These are phyloP conservation scores for Oncorhynchus kisutch DNA, from an alignment of 2,113 vertebrate species.

Conservation along the genomic window DNA sequence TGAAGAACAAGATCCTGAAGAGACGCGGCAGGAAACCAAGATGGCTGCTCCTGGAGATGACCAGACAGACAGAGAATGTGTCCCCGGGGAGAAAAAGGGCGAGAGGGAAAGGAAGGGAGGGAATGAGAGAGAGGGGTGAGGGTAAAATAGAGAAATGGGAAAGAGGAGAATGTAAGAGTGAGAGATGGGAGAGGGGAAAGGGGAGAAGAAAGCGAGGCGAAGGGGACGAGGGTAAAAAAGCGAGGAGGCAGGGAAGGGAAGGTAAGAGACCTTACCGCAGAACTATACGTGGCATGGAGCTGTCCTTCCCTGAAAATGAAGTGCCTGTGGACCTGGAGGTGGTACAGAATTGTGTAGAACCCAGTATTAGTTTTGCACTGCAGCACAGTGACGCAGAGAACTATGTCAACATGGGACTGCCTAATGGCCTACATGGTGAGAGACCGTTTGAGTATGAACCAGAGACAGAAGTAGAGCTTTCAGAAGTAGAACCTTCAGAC, in stretches of 20 bases:
- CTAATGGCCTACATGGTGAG: not conserved
- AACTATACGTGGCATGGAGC: slow-evolving; percentile 53
- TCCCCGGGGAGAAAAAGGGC: slow-evolving; percentile 10
- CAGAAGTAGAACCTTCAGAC: slow-evolving; percentile 4
- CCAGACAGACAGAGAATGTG: slow-evolving; percentile 50
- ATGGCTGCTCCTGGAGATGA: slow-evolving; percentile 59
- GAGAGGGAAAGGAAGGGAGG: slow-evolving; percentile 43
- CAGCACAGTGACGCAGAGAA: slow-evolving; percentile 7
- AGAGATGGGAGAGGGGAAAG: not conserved
- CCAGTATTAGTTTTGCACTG: not conserved
- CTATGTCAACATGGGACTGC: not conserved
- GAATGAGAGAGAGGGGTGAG: not conserved
- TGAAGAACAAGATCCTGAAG: slow-evolving; percentile 70
- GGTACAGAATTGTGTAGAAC: not conserved
- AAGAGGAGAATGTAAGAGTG: slow-evolving; percentile 15
- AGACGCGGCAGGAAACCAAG: slow-evolving; percentile 68
- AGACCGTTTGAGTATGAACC: slow-evolving; percentile 11
- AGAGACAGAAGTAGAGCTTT: not conserved
- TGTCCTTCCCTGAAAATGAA: slow-evolving; percentile 74
- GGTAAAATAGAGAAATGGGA: too few relatives aligned
- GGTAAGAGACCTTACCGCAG: slow-evolving; percentile 57
- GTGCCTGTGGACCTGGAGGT: slow-evolving; percentile 41
- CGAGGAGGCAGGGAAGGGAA: not conserved
- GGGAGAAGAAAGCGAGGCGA: not conserved
- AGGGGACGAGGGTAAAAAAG: too few relatives aligned